These are phyloP conservation scores for Poecilia picta DNA, from an alignment of 2,797 vertebrate genomes.

Conservation along the genomic window DNA sequence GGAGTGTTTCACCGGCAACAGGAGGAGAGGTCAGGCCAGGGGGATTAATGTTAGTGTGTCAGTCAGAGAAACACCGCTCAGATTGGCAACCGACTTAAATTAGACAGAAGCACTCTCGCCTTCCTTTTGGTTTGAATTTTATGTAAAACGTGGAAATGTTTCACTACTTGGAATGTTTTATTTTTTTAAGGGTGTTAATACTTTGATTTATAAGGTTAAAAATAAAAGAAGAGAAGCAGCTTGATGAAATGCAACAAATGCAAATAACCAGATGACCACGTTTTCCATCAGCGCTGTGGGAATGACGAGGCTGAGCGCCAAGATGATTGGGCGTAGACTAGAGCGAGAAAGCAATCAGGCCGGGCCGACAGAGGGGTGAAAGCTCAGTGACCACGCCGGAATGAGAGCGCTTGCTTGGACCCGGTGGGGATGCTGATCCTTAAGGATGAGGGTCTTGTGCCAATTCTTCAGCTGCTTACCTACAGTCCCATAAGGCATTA, in stretches of 20 bases:
- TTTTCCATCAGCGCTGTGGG: constrained; percentile 42
- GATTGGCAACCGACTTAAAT: constrained; percentile 39
- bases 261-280: constrained; percentile 8
- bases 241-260: constrained; percentile 21
- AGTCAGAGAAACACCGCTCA: constrained; percentile 31
- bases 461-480: constrained; percentile 22
- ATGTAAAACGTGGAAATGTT: background rate
- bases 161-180: background rate
- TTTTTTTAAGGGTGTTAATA: background rate
- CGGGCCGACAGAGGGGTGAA: constrained; percentile 35
- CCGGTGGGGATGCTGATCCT: constrained; percentile 20
- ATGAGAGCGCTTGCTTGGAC: constrained; percentile 3
- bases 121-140: background rate
- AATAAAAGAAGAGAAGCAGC: background rate
- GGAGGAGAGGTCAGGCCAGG: constrained; percentile 26
- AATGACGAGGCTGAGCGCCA: constrained; percentile 23
- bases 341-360: constrained; percentile 48
- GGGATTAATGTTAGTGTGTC: constrained; percentile 45
- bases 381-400: constrained; percentile 31
- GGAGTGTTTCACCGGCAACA: constrained; percentile 30
- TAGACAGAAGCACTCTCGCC: constrained; percentile 5
- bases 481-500: constrained; percentile 8
- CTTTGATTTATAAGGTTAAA: background rate
- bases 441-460: constrained; percentile 5
- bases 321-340: constrained; percentile 48